Evolutionary conservation across 2,113 vertebrate genomes (phyloP).

Genomic region (Sarotherodon lohbergeri): DNA sequence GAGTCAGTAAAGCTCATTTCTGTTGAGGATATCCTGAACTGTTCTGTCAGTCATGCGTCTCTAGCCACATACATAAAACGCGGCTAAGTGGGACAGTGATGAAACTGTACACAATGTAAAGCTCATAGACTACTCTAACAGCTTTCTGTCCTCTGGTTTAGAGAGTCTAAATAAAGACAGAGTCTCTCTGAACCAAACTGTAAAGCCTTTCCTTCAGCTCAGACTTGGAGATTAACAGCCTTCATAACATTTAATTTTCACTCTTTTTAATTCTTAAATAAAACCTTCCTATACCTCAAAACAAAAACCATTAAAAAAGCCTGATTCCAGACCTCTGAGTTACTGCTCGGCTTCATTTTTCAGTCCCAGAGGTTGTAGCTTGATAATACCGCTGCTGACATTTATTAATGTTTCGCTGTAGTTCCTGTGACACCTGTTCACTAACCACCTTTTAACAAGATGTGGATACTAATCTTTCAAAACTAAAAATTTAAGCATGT

Average conservation of each 20-base stretch:
- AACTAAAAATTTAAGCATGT: not conserved
- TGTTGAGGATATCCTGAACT: not conserved
- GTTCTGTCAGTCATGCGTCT: not conserved
- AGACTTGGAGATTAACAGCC: not conserved
- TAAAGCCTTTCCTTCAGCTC: not conserved
- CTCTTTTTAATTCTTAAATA: not conserved
- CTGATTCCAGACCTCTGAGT: not conserved
- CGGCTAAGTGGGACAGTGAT: not conserved
- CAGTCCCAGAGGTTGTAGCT: not conserved
- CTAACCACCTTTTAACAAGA: not conserved
- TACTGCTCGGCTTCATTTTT: not conserved
- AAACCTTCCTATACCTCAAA: not conserved
- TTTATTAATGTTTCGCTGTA: not conserved
- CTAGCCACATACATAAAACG: not conserved
- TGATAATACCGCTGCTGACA: not conserved
- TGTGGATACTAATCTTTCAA: not conserved
- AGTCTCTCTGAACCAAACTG: not conserved
- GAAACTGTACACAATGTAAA: not conserved
- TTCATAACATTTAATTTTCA: not conserved
- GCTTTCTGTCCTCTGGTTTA: not conserved
- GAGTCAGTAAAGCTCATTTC: not conserved
- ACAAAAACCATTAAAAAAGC: not conserved
- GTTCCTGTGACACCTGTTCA: not conserved
- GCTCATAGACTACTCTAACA: not conserved
- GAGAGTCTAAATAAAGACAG: not conserved